Evolutionary conservation across 2,113 vertebrate species (phyloP), one percentile per base, ranked within the genome.

Genomic region (Dicerorhinus sumatrensis): DNA sequence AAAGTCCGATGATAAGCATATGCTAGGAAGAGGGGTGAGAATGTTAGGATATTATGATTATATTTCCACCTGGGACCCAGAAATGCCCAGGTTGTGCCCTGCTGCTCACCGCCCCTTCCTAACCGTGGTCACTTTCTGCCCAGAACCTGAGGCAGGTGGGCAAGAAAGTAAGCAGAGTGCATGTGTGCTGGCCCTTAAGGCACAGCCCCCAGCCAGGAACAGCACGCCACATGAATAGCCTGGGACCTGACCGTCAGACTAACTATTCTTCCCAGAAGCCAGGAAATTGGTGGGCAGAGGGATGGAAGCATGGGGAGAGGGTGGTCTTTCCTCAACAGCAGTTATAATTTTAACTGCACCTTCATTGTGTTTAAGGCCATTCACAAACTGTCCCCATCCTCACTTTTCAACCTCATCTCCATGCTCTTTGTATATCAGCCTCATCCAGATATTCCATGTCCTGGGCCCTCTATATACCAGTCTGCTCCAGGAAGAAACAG

Each of bases 131-230:
- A 31, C 29, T 67, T 69, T 89, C 27, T 29, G 17, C 17, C 29
- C 16, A 0, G 20, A 13, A 23, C 56, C 60, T 72, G 33, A 70
- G 58, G 36, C 12, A 54, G 0, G 17, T 65, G 16, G 13, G 20
- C 36, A 56, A 70, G 23, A 23, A 31, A 75, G 33, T 69, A 93
- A 79, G 76, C 16, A 48, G 42, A 77, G 8, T 27, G 17, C 5
- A 4, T 0, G 6, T 7, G 8, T 13, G 33, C 18, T 27, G 84
- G n/a, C 4, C 69, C 17, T 46, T 16, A 23, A 85, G 81, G 65
- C 33, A 5, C 2, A 42, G 4, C 14, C 23, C 56, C 14, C 12
- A 8, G 0, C 1, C 23, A 65, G 48, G 25, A 31, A 5, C 2
- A 72, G 31, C 18, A 8, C 0, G 0, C 3, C 25, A 58, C 18